These are phyloP conservation scores for Amphilophus citrinellus DNA, from an alignment of 2,113 vertebrate species.

Conservation along the genomic window DNA sequence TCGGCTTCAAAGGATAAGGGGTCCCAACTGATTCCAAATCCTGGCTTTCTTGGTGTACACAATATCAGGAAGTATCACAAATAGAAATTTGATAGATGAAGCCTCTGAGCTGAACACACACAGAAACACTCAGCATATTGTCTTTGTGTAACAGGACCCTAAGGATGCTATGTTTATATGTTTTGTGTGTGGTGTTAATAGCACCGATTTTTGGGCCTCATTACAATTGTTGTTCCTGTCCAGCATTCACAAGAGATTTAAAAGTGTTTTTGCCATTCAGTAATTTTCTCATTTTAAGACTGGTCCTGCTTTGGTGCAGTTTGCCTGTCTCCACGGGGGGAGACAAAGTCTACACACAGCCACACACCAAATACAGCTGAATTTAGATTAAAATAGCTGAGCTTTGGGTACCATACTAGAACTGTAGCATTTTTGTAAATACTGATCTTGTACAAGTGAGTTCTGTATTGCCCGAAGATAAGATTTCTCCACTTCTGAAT, in stretches of 20 bases:
- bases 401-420: neutral
- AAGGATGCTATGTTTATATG: neutral
- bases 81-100: neutral
- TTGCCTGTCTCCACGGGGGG: neutral
- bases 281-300: constrained; percentile 6
- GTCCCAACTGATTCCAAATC: neutral
- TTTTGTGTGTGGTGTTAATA: neutral
- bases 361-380: no score
- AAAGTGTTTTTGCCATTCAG: neutral
- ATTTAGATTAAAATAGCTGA: neutral
- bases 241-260: neutral
- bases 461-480: neutral
- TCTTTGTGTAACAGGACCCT: neutral
- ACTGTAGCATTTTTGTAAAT: neutral
- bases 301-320: neutral
- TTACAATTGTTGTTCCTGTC: neutral
- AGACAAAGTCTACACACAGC: neutral
- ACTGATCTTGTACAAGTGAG: neutral
- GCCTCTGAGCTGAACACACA: neutral
- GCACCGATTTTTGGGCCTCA: neutral
- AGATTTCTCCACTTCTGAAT: neutral
- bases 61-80: neutral
- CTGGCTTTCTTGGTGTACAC: neutral
- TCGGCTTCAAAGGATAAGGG: constrained; percentile 11
- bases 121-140: neutral